Base-by-base conservation (phyloP, 1,140 invertebrate genomes). In the Brachionus rubens region DNA sequence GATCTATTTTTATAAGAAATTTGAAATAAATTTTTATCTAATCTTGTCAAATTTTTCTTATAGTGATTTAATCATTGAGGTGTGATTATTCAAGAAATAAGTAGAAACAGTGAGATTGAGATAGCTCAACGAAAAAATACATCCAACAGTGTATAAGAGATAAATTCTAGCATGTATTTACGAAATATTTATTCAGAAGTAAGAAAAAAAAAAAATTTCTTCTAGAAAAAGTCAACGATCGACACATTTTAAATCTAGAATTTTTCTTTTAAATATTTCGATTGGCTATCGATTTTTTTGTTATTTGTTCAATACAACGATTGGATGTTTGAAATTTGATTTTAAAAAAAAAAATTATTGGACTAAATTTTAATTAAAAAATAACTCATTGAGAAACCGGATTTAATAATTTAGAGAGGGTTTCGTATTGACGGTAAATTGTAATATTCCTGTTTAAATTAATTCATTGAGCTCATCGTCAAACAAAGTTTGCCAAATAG, bases 71-170 rank as follows among this genome's bases (percentile, higher is more conserved):
- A 65, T 65, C 59, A 46, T 12, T 43, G 16, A 65, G 36, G 59
- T 65, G 59, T 65, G 59, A 65, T 65, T 65, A 59, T 36, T 36
- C 4, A 43, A 24, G 36, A 65, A 65, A 65, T 65, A 65, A 65
- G 59, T 41, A 43, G 19, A 65, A 65, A 65, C 59, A 65, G 59
- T 41, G 54, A 59, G 54, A n/a, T n/a, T n/a, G n/a, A 59, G 30
- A 33, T n/a, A 48, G 16, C n/a, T n/a, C 12, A 48, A 48, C 26
- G 7, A 26, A 54, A 28, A 56, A 30, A 56, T 6, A 56, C 14
- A 30, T 59, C 54, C 54, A 59, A 59, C 28, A 59, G 54, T 36
- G 54, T 33, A 6, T 33, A 5, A 36, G 33, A 59, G 54, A 59
- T 59, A 59, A 59, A 59, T 36, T 59, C 36, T 59, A 59, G 30